Percentiles rank a stretch among this genome's conserved stretches.
phyloP scores from a whole-genome alignment of 2,113 vertebrate species.

The Tetraodon nigroviridis region DNA sequence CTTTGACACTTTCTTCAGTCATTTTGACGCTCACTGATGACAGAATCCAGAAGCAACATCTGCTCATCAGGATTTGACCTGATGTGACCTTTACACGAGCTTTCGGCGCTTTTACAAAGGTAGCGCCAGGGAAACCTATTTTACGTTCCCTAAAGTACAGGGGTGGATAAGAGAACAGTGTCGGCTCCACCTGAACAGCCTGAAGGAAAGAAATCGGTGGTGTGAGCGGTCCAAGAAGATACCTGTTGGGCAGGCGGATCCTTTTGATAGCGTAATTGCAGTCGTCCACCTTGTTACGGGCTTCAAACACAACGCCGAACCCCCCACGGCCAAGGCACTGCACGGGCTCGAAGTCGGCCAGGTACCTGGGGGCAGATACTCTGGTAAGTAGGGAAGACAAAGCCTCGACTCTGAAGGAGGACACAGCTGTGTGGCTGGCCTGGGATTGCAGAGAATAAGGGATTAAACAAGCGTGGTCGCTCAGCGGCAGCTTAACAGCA shows the following conservation, averaged over 20 bases:
- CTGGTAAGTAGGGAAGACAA: not conserved
- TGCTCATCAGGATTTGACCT: not conserved
- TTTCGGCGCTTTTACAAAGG: not conserved
- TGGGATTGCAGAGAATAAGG: not conserved
- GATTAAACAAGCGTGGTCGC: not conserved
- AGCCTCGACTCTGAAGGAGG: rapidly evolving
- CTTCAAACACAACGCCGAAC: conserved; percentile 97
- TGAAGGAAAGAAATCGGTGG: conserved; percentile 1
- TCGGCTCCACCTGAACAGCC: conserved; percentile 16
- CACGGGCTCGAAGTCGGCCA: conserved; percentile 96
- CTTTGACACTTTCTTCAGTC: not conserved
- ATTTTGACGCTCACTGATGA: not conserved
- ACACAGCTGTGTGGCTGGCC: too few relatives aligned
- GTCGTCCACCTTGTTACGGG: conserved; percentile 96
- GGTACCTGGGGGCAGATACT: conserved; percentile 75
- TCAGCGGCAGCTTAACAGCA: too few relatives aligned
- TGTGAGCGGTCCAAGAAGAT: conserved; percentile 17
- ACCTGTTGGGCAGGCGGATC: conserved; percentile 97
- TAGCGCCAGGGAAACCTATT: not conserved
- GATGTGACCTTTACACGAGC: not conserved
- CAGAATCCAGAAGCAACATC: not conserved
- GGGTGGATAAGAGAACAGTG: not conserved
- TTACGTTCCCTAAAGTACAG: not conserved
- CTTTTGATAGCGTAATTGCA: conserved; percentile 99
- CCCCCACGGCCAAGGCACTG: conserved; percentile 95